Evolutionary conservation across 2,113 vertebrate genomes (phyloP).

Genomic region (Sylvietta virens): DNA sequence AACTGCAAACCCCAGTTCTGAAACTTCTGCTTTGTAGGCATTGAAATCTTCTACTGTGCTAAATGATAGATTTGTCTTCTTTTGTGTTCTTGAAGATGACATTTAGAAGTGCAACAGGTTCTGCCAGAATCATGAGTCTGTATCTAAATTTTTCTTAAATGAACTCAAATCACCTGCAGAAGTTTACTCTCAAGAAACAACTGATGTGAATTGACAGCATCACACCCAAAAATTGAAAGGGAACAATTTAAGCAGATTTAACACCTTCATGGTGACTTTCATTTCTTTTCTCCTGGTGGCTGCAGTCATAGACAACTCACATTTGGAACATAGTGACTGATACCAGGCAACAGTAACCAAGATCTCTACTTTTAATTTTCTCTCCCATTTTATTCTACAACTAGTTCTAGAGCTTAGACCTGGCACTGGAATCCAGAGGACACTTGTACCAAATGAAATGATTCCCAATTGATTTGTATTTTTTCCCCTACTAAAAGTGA

Average conservation of each 20-base stretch:
- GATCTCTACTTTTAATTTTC: not conserved
- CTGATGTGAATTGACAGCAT: not conserved
- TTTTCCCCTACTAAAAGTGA: not conserved
- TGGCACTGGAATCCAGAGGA: not conserved
- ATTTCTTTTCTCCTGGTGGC: not conserved
- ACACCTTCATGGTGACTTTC: not conserved
- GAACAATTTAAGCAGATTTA: not conserved
- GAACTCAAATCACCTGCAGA: not conserved
- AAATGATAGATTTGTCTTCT: not conserved
- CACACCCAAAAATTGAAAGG: not conserved
- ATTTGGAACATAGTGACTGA: not conserved
- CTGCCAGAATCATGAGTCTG: not conserved
- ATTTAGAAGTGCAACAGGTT: not conserved
- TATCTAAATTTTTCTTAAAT: not conserved
- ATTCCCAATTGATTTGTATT: not conserved
- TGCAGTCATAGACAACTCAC: not conserved
- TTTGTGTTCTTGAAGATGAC: not conserved
- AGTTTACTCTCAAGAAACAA: not conserved
- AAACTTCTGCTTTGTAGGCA: not conserved
- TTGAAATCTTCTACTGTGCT: not conserved
- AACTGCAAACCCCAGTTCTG: not conserved
- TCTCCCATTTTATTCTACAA: not conserved
- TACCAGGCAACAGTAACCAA: not conserved
- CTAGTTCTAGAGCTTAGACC: not conserved
- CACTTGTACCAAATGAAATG: not conserved